Percentiles rank a stretch among this genome's conserved stretches.
These are phyloP conservation scores for Andrena fulva DNA, from an alignment of 2,888 invertebrate species.

Conservation along the genomic window DNA sequence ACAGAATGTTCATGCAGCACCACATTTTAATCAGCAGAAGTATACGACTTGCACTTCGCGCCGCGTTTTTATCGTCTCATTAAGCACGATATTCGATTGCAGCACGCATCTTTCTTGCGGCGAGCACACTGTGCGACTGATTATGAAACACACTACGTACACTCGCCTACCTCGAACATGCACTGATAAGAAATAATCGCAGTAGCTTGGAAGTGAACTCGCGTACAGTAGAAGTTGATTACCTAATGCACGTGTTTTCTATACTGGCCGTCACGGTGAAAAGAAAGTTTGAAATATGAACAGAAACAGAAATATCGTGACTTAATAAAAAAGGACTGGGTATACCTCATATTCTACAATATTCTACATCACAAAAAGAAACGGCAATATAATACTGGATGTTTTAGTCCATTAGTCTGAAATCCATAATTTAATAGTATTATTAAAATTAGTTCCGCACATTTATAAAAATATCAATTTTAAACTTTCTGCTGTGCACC, in stretches of 20 bases:
- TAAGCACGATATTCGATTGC: constrained; percentile 1
- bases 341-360: too few species aligned
- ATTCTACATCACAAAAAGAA: too few species aligned
- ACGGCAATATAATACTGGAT: too few species aligned
- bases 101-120: constrained; percentile 1
- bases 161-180: constrained; percentile 25
- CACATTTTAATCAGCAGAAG: neutral
- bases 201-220: constrained; percentile 15
- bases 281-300: too few species aligned
- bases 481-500: too few species aligned
- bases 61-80: neutral
- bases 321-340: too few species aligned
- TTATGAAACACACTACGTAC: constrained; percentile 39
- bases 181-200: constrained; percentile 51
- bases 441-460: too few species aligned
- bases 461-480: too few species aligned
- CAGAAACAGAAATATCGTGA: too few species aligned
- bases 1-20: neutral
- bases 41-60: neutral
- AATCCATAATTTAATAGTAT: too few species aligned
- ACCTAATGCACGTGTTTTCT: neutral
- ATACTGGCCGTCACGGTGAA: too few species aligned
- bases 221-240: constrained; percentile 10
- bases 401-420: too few species aligned
- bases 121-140: constrained; percentile 33